These are phyloP conservation scores for Tragelaphus oryx DNA, from an alignment of 2,797 vertebrate species.

Conservation along the genomic window DNA sequence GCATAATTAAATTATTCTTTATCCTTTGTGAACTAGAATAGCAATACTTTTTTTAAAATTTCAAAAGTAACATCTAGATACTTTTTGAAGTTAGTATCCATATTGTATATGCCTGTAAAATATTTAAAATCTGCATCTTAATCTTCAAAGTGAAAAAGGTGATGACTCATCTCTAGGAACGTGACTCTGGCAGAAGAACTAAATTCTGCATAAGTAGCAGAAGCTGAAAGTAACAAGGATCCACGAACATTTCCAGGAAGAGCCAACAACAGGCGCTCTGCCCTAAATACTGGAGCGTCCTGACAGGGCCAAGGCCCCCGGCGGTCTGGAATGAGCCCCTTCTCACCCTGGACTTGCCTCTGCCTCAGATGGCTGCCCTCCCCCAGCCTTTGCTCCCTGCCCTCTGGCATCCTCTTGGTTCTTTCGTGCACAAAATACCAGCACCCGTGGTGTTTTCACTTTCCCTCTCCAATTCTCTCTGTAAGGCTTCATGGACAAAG, in stretches of 20 bases:
- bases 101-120: not conserved
- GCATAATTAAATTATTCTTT: not conserved
- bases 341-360: fast-evolving
- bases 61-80: not conserved
- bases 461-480: not conserved
- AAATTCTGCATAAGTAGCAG: not conserved
- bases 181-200: not conserved
- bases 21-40: not conserved
- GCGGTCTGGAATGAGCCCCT: fast-evolving
- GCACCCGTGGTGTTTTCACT: not conserved
- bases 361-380: not conserved
- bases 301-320: fast-evolving
- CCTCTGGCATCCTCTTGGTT: fast-evolving
- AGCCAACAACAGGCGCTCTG: fast-evolving
- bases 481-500: not conserved
- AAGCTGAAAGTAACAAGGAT: not conserved
- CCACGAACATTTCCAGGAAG: not conserved
- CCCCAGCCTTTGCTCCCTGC: fast-evolving
- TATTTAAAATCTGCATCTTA: not conserved
- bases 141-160: not conserved
- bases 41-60: not conserved
- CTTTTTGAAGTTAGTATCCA: not conserved
- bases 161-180: not conserved
- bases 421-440: not conserved
- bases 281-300: fast-evolving